Evolutionary conservation across 2,888 invertebrate genomes (phyloP).

Genomic region (Leptarthrus brevirostris): DNA sequence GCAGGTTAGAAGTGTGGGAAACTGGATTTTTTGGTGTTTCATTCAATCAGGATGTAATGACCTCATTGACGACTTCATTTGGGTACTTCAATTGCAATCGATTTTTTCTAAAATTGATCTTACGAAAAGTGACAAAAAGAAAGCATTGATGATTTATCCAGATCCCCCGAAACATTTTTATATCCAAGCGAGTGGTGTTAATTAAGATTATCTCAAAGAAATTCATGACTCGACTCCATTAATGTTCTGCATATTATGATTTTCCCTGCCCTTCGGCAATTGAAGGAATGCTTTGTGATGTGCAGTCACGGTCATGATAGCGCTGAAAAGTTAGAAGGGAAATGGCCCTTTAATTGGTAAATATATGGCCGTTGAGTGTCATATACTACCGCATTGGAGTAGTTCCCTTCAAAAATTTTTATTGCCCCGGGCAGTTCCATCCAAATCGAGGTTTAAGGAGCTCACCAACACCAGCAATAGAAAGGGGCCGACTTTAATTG

Average conservation of each 20-base stretch:
- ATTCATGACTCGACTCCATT: conserved; percentile 14
- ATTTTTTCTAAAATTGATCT: too few species aligned
- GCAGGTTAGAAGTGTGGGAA: conserved; percentile 48
- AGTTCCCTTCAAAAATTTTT: conserved; percentile 9
- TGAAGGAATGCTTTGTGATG: conserved; percentile 7
- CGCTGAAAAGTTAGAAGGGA: conserved; percentile 4
- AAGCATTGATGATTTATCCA: too few species aligned
- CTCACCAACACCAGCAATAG: background rate
- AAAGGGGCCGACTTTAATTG: conserved; percentile 40
- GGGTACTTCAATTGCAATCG: background rate
- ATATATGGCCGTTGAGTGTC: conserved; percentile 6
- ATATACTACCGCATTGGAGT: background rate
- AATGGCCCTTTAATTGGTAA: conserved; percentile 31
- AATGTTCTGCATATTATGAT: conserved; percentile 28
- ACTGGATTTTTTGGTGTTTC: conserved; percentile 10
- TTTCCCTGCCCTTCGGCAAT: conserved; percentile 35
- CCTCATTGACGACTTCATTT: background rate
- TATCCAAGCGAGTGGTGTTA: background rate
- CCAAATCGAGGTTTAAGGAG: background rate
- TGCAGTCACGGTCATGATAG: conserved; percentile 5
- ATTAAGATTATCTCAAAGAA: background rate
- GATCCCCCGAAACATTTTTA: too few species aligned
- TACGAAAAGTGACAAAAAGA: too few species aligned
- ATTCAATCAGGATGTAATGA: conserved; percentile 28
- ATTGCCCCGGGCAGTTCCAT: too few species aligned